Evolutionary conservation across 2,888 invertebrate species (phyloP).

Genomic region (Lottia gigantea): DNA sequence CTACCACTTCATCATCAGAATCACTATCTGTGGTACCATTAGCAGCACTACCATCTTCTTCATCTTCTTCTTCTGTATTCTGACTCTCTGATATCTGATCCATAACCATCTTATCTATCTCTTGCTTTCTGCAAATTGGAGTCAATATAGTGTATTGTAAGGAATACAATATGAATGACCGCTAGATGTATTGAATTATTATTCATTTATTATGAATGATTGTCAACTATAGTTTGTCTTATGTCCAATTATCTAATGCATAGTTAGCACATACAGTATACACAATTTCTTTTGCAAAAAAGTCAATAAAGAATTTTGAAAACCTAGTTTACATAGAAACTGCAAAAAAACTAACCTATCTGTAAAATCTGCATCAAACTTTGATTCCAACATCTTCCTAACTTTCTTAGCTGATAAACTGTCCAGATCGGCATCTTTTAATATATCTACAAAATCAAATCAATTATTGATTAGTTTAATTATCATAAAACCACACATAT

Average conservation of each 20-base stretch:
- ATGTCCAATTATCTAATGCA: too few species aligned
- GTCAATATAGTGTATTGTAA: too few species aligned
- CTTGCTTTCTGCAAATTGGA: slow-evolving; percentile 76
- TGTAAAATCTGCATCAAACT: slow-evolving; percentile 80
- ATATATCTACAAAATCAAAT: slow-evolving; percentile 75
- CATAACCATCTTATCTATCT: slow-evolving; percentile 90
- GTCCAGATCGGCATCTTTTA: slow-evolving; percentile 86
- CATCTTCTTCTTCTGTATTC: slow-evolving; percentile 35
- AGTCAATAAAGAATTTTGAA: too few species aligned
- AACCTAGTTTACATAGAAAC: background rate
- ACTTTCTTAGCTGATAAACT: slow-evolving; percentile 90
- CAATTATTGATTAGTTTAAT: too few species aligned
- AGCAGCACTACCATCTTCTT: slow-evolving; percentile 28
- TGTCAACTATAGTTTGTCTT: too few species aligned
- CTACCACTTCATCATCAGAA: slow-evolving; percentile 13
- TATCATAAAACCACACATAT: too few species aligned
- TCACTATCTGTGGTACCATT: slow-evolving; percentile 7
- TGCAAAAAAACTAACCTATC: slow-evolving; percentile 70
- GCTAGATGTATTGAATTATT: too few species aligned
- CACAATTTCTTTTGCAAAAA: too few species aligned
- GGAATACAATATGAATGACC: too few species aligned
- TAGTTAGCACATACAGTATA: too few species aligned
- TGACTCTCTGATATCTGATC: slow-evolving; percentile 72
- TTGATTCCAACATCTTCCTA: slow-evolving; percentile 84
- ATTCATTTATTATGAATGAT: too few species aligned